Conservation (phyloP, 2,888 invertebrate species). For the Apamea anceps region DNA sequence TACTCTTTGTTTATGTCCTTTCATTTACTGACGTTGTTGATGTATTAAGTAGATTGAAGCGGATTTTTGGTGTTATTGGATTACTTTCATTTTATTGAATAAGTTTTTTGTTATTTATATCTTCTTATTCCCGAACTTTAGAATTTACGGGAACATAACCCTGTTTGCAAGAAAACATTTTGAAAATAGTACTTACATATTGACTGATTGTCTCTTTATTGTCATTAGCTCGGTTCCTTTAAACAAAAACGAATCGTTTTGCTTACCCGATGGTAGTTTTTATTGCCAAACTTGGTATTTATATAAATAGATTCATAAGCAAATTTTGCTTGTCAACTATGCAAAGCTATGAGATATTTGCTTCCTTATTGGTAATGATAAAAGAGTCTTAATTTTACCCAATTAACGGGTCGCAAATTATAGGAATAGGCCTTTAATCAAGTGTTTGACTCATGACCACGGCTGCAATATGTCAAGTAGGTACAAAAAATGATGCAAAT, state of each 20-base stretch:
- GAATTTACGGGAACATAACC: too few species aligned
- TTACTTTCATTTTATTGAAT: conserved; percentile 41
- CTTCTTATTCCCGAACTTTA: background rate
- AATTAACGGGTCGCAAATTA: background rate
- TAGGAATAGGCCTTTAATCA: background rate
- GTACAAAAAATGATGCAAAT: conserved; percentile 22
- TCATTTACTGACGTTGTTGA: conserved; percentile 49
- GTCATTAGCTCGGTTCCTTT: background rate
- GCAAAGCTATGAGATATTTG: background rate
- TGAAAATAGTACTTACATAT: background rate
- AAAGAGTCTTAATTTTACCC: background rate
- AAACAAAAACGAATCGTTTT: background rate
- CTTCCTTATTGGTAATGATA: background rate
- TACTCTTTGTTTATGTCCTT: conserved; percentile 67
- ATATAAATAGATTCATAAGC: too few species aligned
- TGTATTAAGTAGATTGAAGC: background rate
- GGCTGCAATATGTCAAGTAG: background rate
- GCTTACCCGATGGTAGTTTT: background rate
- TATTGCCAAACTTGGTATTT: too few species aligned
- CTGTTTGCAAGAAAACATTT: too few species aligned
- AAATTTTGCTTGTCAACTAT: background rate
- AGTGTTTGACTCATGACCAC: background rate
- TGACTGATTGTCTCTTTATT: background rate
- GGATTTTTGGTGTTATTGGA: conserved; percentile 13
- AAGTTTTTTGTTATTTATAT: background rate